Evolutionary conservation across 2,888 invertebrate genomes (phyloP).

Genomic region (Phalera bucephala): DNA sequence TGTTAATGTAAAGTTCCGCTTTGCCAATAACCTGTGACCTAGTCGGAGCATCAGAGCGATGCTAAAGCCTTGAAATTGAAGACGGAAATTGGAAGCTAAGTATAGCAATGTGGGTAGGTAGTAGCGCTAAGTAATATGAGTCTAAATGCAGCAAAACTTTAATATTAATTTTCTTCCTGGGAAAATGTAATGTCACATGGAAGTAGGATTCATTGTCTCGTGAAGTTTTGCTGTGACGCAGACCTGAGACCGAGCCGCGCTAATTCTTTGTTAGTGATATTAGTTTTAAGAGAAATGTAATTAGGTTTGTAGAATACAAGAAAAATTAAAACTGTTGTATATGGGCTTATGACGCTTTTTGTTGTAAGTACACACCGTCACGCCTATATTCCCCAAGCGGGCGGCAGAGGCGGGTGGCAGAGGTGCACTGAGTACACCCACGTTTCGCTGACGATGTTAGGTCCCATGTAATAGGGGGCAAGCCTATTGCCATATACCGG

Average conservation of each 20-base stretch:
- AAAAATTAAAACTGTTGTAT: too few relatives aligned
- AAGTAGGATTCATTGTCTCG: slow-evolving; percentile 15
- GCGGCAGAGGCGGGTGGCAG: too few relatives aligned
- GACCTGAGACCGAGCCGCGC: not conserved
- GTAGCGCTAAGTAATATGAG: not conserved
- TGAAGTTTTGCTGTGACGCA: slow-evolving; percentile 5
- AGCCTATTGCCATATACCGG: too few relatives aligned
- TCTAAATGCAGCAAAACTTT: not conserved
- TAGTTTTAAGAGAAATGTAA: too few relatives aligned
- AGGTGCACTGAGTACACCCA: too few relatives aligned
- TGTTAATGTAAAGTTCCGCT: not conserved
- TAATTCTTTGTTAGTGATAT: slow-evolving; percentile 15
- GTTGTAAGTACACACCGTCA: too few relatives aligned
- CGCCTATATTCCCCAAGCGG: too few relatives aligned
- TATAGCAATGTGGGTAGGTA: not conserved
- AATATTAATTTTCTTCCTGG: not conserved
- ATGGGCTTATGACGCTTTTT: too few relatives aligned
- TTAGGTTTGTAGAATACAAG: too few relatives aligned
- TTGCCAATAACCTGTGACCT: not conserved
- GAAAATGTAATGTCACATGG: slow-evolving; percentile 4
- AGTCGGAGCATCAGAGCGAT: not conserved
- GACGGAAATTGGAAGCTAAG: not conserved
- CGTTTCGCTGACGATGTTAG: too few relatives aligned
- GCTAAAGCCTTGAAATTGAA: not conserved
- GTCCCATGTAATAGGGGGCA: too few relatives aligned